Conservation (phyloP, 2,888 invertebrate species). For the Anagyrus pseudococci region DNA sequence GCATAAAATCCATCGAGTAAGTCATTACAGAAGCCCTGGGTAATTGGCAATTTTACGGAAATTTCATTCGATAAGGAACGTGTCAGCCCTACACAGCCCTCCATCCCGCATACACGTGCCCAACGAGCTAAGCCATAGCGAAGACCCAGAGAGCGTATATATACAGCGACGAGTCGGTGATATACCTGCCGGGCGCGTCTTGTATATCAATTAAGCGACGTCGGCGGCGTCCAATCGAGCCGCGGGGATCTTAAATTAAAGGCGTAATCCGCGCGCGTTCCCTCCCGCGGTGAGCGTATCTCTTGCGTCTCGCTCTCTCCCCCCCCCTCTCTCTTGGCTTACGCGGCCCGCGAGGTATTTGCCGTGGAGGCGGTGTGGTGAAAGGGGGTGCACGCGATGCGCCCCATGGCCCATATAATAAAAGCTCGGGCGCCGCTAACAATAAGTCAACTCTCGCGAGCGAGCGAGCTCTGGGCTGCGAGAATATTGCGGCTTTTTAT, state of each 20-base stretch:
- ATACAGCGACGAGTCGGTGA: constrained; percentile 13
- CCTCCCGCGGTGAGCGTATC: not conserved
- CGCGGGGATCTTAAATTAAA: constrained; percentile 34
- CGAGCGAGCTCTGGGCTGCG: too few relatives aligned
- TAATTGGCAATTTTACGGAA: constrained; percentile 35
- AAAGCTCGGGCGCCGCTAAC: too few relatives aligned
- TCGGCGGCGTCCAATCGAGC: constrained; percentile 28
- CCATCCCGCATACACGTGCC: not conserved
- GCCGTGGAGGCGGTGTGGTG: too few relatives aligned
- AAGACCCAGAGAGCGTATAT: not conserved
- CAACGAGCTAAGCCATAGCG: not conserved
- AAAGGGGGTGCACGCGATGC: too few relatives aligned
- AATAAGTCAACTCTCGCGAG: too few relatives aligned
- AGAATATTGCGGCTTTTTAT: too few relatives aligned
- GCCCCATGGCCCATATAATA: too few relatives aligned
- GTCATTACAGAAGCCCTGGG: constrained; percentile 9
- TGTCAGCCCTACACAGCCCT: constrained; percentile 4
- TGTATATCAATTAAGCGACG: constrained; percentile 40
- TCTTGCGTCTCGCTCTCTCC: too few relatives aligned
- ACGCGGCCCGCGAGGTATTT: too few relatives aligned
- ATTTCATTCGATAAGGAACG: constrained; percentile 20
- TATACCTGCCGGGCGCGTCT: constrained; percentile 13
- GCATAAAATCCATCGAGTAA: constrained; percentile 17
- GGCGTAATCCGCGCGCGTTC: constrained; percentile 24
- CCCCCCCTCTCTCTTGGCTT: too few relatives aligned